Evolutionary conservation across 2,797 vertebrate species (phyloP).

Genomic region (Botia almorhae): DNA sequence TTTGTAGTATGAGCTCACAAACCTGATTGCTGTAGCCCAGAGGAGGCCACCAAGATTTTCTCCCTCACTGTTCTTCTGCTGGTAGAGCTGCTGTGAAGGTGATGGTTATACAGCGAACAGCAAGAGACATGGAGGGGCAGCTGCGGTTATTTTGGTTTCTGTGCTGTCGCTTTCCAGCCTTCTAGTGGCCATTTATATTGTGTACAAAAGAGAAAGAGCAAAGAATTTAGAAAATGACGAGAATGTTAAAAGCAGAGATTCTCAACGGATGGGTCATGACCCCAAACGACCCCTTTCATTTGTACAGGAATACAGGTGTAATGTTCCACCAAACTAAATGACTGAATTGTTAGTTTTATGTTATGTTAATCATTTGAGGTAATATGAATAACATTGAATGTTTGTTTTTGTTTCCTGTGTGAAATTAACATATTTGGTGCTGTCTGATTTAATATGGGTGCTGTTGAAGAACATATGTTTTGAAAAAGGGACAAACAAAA

Average conservation of each 20-base stretch:
- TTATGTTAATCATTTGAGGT: not conserved
- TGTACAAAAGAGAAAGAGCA: constrained; percentile 24
- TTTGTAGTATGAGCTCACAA: constrained; percentile 42
- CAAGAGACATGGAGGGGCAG: constrained; percentile 68
- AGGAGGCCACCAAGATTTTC: constrained; percentile 64
- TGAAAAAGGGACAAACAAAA: no score
- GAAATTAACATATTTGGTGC: no score
- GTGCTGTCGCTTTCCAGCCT: constrained; percentile 65
- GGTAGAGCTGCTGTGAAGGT: constrained; percentile 47
- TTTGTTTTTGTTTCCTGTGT: no score
- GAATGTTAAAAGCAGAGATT: not conserved
- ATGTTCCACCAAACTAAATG: no score
- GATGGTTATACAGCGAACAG: constrained; percentile 57
- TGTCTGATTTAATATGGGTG: no score
- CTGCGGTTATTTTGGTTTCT: constrained; percentile 76
- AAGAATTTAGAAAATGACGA: not conserved
- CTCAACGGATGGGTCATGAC: not conserved
- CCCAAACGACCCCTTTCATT: not conserved
- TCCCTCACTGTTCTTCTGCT: constrained; percentile 34
- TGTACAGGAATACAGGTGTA: not conserved
- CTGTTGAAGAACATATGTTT: no score
- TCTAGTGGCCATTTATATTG: constrained; percentile 52
- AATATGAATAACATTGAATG: no score
- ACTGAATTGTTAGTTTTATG: not conserved
- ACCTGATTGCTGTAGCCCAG: not conserved